Evolutionary conservation across 2,888 invertebrate species (phyloP).

Genomic region (Mesorhabditis sp.): DNA sequence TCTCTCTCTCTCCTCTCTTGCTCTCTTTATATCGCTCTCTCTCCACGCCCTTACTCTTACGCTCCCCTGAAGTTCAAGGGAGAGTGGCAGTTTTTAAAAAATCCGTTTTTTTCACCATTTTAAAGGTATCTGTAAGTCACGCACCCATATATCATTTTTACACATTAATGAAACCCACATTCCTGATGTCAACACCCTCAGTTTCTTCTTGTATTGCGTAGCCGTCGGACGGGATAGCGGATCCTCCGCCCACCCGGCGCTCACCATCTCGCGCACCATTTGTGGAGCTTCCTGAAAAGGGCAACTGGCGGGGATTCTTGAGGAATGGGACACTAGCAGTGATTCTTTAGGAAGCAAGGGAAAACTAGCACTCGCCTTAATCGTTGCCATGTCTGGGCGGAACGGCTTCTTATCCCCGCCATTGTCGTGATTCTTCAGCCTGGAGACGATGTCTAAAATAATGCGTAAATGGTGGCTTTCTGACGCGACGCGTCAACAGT

Average conservation of each 20-base stretch:
- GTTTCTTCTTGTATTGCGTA: conserved; percentile 26
- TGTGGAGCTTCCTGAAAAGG: conserved; percentile 17
- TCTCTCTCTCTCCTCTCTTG: too few species aligned
- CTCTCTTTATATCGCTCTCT: too few species aligned
- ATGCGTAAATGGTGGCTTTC: background rate
- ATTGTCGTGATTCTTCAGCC: conserved; percentile 18
- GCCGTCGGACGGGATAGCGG: conserved; percentile 27
- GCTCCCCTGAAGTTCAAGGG: too few species aligned
- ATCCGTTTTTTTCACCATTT: background rate
- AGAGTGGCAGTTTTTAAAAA: too few species aligned
- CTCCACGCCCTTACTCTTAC: too few species aligned
- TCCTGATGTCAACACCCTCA: conserved; percentile 25
- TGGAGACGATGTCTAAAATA: conserved; percentile 20
- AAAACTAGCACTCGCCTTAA: conserved; percentile 12
- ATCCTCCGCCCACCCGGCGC: conserved; percentile 29
- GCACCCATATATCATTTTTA: background rate
- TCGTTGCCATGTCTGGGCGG: conserved; percentile 26
- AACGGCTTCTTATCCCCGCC: conserved; percentile 19
- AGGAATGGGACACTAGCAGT: too few species aligned
- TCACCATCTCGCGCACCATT: conserved; percentile 25
- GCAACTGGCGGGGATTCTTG: background rate
- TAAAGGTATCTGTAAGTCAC: background rate
- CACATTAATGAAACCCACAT: conserved; percentile 16
- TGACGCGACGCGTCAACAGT: background rate
- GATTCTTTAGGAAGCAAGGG: too few species aligned